Base-by-base conservation (phyloP, 2,113 vertebrate species). In the Takifugu flavidus region DNA sequence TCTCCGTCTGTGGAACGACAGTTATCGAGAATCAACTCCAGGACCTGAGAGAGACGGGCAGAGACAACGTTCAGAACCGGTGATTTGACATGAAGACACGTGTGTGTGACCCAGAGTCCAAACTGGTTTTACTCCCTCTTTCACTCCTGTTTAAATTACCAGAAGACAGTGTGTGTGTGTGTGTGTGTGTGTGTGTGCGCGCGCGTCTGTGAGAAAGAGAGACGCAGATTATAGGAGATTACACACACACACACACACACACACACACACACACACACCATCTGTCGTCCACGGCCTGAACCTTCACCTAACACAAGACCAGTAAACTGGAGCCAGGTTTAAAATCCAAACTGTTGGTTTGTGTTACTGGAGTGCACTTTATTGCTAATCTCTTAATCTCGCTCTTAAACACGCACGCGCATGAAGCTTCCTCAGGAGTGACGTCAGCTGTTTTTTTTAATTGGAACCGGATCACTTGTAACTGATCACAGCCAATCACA, bases 11-110 rank as follows among this genome's bases (percentile, higher is more conserved):
- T 80, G 0, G 96, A 94, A 74, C 90, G 88, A 57, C 97, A 98
- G 88, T 94, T 95, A 80, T 98, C 95, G 87, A 99, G 90, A 57
- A 96, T 93, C 4, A 99, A 92, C 73, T 98, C 94, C 69, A 91
- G 92, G 81, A 99, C 95, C 95, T 85, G 59, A 98, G 91, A 56
- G 92, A 80, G 96, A 95, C 87, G 13, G 43, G 3, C 43, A 44
- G 43, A 44, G 43, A 4, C 20, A 20, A 44, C 5, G 2, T 4
- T 44, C 43, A 44, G 43, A 43, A 7, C 42, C 42, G 13, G 2
- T 5, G 29, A 20, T 20, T 20, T 20, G 20, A 20, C 20, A 20
- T 20, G 20, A 20, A 20, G 20, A 29, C 29, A 3, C 29, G 29
- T 4, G 29, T 5, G 3, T 3, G 29, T 5, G 29, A 31, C 29